Evolutionary conservation across 2,888 invertebrate genomes (phyloP).

Genomic region (Rhagonycha fulva): DNA sequence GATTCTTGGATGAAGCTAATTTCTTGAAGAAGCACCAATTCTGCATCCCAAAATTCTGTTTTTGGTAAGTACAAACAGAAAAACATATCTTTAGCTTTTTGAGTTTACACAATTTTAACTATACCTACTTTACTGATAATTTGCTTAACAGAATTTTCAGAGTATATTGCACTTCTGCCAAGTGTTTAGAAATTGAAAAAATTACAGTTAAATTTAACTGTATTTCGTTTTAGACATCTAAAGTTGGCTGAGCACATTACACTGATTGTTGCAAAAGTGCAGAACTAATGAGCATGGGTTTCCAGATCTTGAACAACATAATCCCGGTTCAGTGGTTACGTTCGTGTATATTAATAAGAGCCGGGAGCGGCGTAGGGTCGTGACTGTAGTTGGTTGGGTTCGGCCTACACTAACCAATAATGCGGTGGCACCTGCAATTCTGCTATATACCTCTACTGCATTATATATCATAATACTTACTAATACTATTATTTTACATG

Average conservation of each 20-base stretch:
- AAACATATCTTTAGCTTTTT: no score
- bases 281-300: slow-evolving; percentile 49
- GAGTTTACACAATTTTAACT: not conserved
- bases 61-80: no score
- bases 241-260: slow-evolving; percentile 19
- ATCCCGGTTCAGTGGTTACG: slow-evolving; percentile 44
- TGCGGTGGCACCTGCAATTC: slow-evolving; percentile 35
- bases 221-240: not conserved
- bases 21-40: no score
- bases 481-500: not conserved
- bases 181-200: not conserved
- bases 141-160: not conserved
- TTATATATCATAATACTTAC: not conserved
- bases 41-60: no score
- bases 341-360: slow-evolving; percentile 30
- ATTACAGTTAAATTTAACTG: not conserved
- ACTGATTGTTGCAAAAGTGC: slow-evolving; percentile 43
- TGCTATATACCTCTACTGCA: not conserved
- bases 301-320: slow-evolving; percentile 50
- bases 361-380: slow-evolving; percentile 39
- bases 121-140: no score
- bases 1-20: no score
- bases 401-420: slow-evolving; percentile 38
- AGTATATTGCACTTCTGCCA: not conserved
- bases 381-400: slow-evolving; percentile 25